These are phyloP conservation scores for Salminus brasiliensis DNA, from an alignment of 2,113 vertebrate species.

Conservation along the genomic window DNA sequence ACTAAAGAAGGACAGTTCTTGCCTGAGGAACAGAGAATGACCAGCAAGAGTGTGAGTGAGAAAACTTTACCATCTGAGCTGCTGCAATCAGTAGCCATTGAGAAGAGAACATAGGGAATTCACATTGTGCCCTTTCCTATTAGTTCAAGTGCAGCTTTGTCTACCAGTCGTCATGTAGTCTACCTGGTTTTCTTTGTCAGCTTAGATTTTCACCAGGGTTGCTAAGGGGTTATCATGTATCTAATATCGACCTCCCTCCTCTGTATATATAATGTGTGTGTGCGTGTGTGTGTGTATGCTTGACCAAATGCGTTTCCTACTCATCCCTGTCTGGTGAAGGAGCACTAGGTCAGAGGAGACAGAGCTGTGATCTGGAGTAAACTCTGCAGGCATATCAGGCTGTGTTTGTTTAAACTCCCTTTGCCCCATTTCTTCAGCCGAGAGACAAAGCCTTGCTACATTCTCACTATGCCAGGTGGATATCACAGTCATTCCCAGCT, in stretches of 20 bases:
- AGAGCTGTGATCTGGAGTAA: background rate
- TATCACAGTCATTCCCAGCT: background rate
- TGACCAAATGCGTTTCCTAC: background rate
- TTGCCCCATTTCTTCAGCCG: constrained; percentile 9
- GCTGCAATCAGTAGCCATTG: background rate
- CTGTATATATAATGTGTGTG: too few species aligned
- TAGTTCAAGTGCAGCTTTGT: background rate
- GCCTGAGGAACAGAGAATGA: background rate
- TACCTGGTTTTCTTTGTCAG: too few species aligned
- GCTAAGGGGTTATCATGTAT: too few species aligned
- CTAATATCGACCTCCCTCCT: too few species aligned
- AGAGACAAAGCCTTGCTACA: background rate
- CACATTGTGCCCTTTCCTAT: background rate
- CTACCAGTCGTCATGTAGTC: too few species aligned
- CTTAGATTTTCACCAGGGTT: too few species aligned
- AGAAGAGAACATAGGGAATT: background rate
- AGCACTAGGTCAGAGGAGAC: background rate
- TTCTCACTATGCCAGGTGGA: background rate
- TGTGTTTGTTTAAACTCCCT: constrained; percentile 28
- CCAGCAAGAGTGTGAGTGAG: background rate
- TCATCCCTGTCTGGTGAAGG: constrained; percentile 2
- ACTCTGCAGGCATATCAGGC: background rate
- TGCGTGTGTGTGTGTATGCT: constrained; percentile 4
- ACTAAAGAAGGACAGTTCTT: background rate
- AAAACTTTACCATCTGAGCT: background rate